Evolutionary conservation across 2,797 vertebrate genomes (phyloP).

Genomic region (Otolemur crassicaudatus): DNA sequence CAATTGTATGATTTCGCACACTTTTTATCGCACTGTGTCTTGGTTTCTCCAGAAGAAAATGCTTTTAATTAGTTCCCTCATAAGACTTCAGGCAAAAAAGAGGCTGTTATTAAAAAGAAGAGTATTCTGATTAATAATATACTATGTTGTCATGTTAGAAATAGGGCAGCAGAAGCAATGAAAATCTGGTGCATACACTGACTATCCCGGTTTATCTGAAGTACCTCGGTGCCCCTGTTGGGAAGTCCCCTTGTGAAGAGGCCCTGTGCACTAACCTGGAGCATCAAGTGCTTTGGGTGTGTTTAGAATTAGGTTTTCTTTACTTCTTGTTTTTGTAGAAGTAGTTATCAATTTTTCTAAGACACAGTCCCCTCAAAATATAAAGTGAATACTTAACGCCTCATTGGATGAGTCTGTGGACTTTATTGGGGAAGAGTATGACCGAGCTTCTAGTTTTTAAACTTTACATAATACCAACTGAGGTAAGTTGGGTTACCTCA

Average conservation of each 20-base stretch:
- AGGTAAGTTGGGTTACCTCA: background rate
- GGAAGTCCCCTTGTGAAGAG: background rate
- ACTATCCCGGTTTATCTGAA: background rate
- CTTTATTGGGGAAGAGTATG: background rate
- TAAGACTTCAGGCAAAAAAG: background rate
- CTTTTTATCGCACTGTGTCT: conserved; percentile 34
- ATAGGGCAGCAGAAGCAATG: background rate
- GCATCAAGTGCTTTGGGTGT: background rate
- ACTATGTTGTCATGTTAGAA: background rate
- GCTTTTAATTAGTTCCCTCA: conserved; percentile 36
- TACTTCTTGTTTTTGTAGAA: conserved; percentile 29
- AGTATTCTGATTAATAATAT: background rate
- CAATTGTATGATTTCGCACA: background rate
- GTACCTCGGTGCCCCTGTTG: too few relatives aligned
- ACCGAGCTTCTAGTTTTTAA: conserved; percentile 12
- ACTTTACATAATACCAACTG: conserved; percentile 14
- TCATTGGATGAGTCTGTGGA: conserved; percentile 9
- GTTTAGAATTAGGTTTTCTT: conserved; percentile 33
- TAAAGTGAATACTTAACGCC: conserved; percentile 5
- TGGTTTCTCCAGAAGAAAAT: conserved; percentile 47
- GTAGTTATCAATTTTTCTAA: background rate
- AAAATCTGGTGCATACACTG: background rate
- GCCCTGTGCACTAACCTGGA: background rate
- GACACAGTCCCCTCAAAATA: background rate
- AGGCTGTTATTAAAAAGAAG: conserved; percentile 20